Conservation (phyloP, 2,113 vertebrate genomes). For the Bostrychus sinensis region DNA sequence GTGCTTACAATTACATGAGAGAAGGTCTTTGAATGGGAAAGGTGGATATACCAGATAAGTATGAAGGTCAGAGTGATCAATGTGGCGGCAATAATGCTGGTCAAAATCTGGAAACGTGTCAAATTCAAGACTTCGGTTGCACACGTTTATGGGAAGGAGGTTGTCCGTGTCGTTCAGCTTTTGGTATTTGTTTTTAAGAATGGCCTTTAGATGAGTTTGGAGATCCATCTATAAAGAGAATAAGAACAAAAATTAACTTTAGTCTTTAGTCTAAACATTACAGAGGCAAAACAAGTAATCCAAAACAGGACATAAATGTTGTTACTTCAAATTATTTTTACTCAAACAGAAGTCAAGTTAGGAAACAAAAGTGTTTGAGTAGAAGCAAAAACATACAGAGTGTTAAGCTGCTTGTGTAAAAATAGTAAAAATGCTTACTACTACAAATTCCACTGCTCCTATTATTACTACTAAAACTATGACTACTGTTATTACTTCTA, state of each 20-base stretch:
- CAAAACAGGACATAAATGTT: too few relatives aligned
- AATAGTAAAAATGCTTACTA: too few relatives aligned
- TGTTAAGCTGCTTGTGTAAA: too few relatives aligned
- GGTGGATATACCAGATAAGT: fast-evolving
- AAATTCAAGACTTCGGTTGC: neutral
- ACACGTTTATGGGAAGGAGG: slow-evolving; percentile 18
- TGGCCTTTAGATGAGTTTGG: slow-evolving; percentile 15
- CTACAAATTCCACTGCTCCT: too few relatives aligned
- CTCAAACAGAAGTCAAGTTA: too few relatives aligned
- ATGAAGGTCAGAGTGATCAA: slow-evolving; percentile 16
- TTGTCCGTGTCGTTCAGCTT: neutral
- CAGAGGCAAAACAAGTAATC: neutral
- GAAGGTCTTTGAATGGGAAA: neutral
- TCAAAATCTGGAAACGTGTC: neutral
- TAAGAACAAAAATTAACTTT: neutral
- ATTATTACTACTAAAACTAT: too few relatives aligned
- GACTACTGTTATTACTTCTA: too few relatives aligned
- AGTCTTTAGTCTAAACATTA: neutral
- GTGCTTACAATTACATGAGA: slow-evolving; percentile 26
- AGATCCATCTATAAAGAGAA: slow-evolving; percentile 43
- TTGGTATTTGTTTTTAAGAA: slow-evolving; percentile 44
- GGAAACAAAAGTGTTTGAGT: too few relatives aligned
- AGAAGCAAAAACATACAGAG: too few relatives aligned
- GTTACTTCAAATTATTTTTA: neutral
- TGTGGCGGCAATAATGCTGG: slow-evolving; percentile 26